These are phyloP conservation scores for Dallia pectoralis DNA, from an alignment of 2,797 vertebrate species.

Conservation along the genomic window DNA sequence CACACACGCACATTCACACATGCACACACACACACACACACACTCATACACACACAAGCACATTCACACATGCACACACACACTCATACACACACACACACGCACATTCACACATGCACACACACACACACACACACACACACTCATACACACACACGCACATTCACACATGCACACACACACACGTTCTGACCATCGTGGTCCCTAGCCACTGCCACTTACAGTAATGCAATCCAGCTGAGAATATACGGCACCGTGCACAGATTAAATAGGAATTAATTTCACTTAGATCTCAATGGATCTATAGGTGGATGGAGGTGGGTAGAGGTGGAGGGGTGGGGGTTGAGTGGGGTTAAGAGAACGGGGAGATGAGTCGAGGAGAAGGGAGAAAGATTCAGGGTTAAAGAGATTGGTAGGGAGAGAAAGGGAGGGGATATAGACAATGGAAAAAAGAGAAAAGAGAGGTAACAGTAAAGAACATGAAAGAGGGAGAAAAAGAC, in stretches of 20 bases:
- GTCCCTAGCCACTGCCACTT: slow-evolving; percentile 49
- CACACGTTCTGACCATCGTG: slow-evolving; percentile 21
- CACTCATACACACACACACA: too few relatives aligned
- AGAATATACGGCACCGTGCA: slow-evolving; percentile 51
- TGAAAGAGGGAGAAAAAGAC: neutral
- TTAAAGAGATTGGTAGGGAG: too few relatives aligned
- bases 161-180: neutral
- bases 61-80: slow-evolving; percentile 10
- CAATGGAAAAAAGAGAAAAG: slow-evolving; percentile 4
- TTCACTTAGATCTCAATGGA: slow-evolving; percentile 49
- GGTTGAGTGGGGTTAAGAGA: too few relatives aligned
- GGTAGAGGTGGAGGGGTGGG: neutral
- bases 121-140: slow-evolving; percentile 11
- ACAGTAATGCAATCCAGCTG: slow-evolving; percentile 49
- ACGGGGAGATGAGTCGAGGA: too few relatives aligned
- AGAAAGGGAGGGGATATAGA: neutral
- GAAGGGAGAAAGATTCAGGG: slow-evolving; percentile 24
- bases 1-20: slow-evolving; percentile 6
- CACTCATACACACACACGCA: slow-evolving; percentile 6
- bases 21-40: slow-evolving; percentile 9
- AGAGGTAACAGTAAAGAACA: neutral
- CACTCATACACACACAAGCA: slow-evolving; percentile 11
- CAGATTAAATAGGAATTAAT: slow-evolving; percentile 62
- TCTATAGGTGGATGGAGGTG: slow-evolving; percentile 18
- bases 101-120: slow-evolving; percentile 33